Base-by-base conservation (phyloP, 2,113 vertebrate genomes). In the Taurulus bubalis region DNA sequence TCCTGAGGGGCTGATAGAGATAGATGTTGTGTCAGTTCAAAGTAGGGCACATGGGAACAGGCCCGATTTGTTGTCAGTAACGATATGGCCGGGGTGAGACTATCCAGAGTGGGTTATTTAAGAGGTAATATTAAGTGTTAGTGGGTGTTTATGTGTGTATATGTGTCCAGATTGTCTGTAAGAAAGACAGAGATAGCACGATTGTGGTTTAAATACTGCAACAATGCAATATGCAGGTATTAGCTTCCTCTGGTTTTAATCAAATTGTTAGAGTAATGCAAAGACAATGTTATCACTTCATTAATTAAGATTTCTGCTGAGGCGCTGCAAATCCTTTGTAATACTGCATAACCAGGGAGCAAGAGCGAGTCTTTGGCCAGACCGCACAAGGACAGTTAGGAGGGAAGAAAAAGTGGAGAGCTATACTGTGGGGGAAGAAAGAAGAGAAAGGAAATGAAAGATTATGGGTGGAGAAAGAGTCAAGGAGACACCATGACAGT, bases 21-120 rank as follows among this genome's bases (percentile, higher is more conserved):
- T 80, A 65, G 85, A 89, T 89, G 84, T 63, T 34, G 75, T 86
- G 85, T 90, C 91, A 85, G 83, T 84, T 89, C 66, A 86, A 89
- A 90, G 88, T 73, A 75, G 82, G 63, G 71, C 77, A 63, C 77
- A 87, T 53, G 58, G 83, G 81, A 87, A 84, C 83, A 65, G 75
- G 72, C 36, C 16, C 0, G 3, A 63, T 72, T 78, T 85, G 81
- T 78, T 84, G 86, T 80, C 59, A 70, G 79, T 66, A 79, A 85
- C 40, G 30, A 88, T 79, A 73, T 75, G 73, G 38, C 65, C 2
- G 40, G 69, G 65, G 30, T 58, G 47, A 72, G 69, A 66, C 77
- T n/a, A 55, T 69, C 62, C 32, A 60, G 26, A 56, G 65, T 55
- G 81, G 62, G 42, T 26, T 47, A 62, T 0, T 72, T 67, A 73